A percentile compares a stretch with the other conserved stretches of the same genome.
These are phyloP conservation scores for Micrastur ruficollis DNA, from an alignment of 2,797 vertebrate genomes.

Conservation along the genomic window DNA sequence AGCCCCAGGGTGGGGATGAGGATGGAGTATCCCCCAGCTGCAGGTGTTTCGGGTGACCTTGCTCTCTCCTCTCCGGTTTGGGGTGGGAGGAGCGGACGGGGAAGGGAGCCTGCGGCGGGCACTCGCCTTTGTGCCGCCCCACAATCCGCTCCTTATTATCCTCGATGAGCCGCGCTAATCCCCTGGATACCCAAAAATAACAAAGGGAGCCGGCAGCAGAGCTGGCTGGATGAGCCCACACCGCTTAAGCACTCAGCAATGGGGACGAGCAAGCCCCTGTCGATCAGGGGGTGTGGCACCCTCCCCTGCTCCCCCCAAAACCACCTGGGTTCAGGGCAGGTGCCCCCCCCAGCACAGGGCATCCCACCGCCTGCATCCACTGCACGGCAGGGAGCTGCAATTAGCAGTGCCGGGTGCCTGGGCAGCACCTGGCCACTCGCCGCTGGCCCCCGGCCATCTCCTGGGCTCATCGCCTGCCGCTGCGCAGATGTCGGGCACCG, in stretches of 20 bases:
- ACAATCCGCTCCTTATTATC: conserved; percentile 42
- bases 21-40: not conserved
- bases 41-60: not conserved
- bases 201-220: conserved; percentile 19
- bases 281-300: not conserved
- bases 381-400: not conserved
- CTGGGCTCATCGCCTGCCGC: conserved; percentile 10
- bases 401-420: not conserved
- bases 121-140: conserved; percentile 63
- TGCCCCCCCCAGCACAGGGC: not conserved
- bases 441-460: conserved; percentile 25
- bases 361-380: rapidly evolving
- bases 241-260: not conserved
- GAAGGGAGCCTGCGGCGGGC: conserved; percentile 47
- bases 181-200: conserved; percentile 24
- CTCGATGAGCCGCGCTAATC: not conserved
- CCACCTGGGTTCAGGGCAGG: rapidly evolving
- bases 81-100: not conserved
- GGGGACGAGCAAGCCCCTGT: not conserved
- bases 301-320: not conserved
- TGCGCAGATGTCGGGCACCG: conserved; percentile 54
- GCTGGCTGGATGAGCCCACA: not conserved
- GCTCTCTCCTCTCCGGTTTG: rapidly evolving
- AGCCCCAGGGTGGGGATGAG: not conserved
- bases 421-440: conserved; percentile 41